These are phyloP conservation scores for Brachionichthys hirsutus DNA, from an alignment of 2,113 vertebrate species.

Conservation along the genomic window DNA sequence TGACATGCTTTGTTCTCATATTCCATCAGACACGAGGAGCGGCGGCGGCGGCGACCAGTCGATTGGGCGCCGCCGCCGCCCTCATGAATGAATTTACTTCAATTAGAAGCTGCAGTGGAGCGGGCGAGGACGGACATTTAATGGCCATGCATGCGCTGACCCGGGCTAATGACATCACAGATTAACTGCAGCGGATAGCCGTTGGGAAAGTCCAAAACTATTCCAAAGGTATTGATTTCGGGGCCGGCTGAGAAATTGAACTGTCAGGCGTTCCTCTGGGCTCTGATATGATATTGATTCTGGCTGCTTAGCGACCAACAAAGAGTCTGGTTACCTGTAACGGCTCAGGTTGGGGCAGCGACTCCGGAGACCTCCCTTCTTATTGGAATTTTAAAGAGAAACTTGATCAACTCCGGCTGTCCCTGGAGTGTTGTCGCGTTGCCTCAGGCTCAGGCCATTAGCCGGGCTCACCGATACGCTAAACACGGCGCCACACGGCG, in stretches of 20 bases:
- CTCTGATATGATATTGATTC: constrained; percentile 86
- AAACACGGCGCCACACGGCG: neutral
- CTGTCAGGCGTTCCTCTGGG: constrained; percentile 79
- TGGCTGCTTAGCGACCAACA: constrained; percentile 58
- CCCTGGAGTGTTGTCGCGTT: constrained; percentile 16
- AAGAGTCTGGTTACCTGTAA: constrained; percentile 65
- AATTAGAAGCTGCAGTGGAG: constrained; percentile 59
- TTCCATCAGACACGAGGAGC: constrained; percentile 27
- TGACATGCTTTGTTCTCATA: constrained; percentile 19
- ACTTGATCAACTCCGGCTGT: constrained; percentile 59
- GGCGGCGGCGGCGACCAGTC: constrained; percentile 34
- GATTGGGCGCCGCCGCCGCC: constrained; percentile 23
- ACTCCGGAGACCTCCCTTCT: constrained; percentile 7
- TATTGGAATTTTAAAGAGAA: constrained; percentile 68
- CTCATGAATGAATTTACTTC: constrained; percentile 62
- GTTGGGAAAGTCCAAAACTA: constrained; percentile 72
- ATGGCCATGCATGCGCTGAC: constrained; percentile 61
- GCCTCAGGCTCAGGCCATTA: constrained; percentile 42
- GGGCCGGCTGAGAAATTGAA: constrained; percentile 82
- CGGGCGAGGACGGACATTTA: constrained; percentile 67
- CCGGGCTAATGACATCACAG: constrained; percentile 64
- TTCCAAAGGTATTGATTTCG: constrained; percentile 75
- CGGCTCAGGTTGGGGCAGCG: constrained; percentile 1
- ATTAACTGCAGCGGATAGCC: constrained; percentile 63
- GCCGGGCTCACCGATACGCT: constrained; percentile 29